These are phyloP conservation scores for Osedax frankpressi DNA, from an alignment of 2,888 invertebrate genomes.

Conservation along the genomic window DNA sequence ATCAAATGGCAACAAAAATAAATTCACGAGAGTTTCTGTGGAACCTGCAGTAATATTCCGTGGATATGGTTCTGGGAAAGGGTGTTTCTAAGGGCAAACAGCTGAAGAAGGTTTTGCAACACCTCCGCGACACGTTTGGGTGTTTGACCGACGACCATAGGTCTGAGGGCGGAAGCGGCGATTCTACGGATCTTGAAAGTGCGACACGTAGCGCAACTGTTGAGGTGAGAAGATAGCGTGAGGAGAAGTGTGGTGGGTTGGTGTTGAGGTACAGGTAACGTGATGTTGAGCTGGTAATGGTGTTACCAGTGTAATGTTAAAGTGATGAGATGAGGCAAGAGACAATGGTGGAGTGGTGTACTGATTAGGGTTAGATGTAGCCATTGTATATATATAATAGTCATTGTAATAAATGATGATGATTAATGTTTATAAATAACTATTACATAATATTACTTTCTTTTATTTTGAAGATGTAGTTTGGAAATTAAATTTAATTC, in stretches of 20 bases:
- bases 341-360: too few species aligned
- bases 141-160: conserved; percentile 50
- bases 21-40: too few species aligned
- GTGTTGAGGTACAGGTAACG: not conserved
- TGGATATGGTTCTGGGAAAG: conserved; percentile 55
- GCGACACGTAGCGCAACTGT: conserved; percentile 55
- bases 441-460: too few species aligned
- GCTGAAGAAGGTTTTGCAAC: conserved; percentile 41
- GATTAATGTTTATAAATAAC: too few species aligned
- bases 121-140: conserved; percentile 38
- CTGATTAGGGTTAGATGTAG: too few species aligned
- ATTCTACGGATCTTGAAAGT: conserved; percentile 60
- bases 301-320: too few species aligned
- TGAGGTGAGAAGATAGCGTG: not conserved
- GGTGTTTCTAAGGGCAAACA: conserved; percentile 27
- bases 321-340: too few species aligned
- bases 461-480: too few species aligned
- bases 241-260: not conserved
- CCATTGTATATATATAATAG: too few species aligned
- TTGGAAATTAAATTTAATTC: too few species aligned
- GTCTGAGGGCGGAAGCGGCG: conserved; percentile 59
- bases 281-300: not conserved
- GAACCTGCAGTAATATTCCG: conserved; percentile 49
- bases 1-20: too few species aligned
- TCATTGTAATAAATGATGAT: too few species aligned